Base-by-base conservation (phyloP, 2,888 invertebrate species). In the Lissonota sp. region DNA sequence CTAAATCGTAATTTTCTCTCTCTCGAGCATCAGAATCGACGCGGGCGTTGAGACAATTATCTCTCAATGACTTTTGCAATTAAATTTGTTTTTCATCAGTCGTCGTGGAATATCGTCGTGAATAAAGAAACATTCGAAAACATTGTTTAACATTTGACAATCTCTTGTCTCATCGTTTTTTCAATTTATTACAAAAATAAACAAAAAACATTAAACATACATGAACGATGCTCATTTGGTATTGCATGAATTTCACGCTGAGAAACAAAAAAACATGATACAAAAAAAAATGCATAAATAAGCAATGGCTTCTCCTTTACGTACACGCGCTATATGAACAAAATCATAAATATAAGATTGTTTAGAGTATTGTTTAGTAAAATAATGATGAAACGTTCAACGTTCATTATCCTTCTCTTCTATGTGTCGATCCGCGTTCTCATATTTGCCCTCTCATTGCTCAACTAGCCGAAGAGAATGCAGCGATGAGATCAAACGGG, bases 221-320 rank as follows among this genome's bases (percentile, higher is more conserved):
- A 75, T 62, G 26, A 87, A 86, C 84, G 80, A 85, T 69, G 71
- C 85, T 86, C 85, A 77, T 84, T 72, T 80, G 40, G 74, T 76
- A 72, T 58, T 67, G 57, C 44, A 75, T 39, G 46, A 57, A 46
- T 64, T 42, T 51, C 16, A 14, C 6, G 12, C 16, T 37, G 51
- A 76, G 16, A 71, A n/a, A 44, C 12, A 63, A 46, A 0, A 64
- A 26, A 76, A 63, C 39, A 63, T 78, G 71, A 66, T 77, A 79
- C 71, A 80, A 79, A 26, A 26, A 26, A 26, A 81, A 72, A 75
- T 64, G 60, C 80, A 88, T 87, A 88, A 88, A 88, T 88, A 87
- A 75, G 57, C 73, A 83, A 82, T 79, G 79, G 67, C 69, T 82
- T 49, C 58, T 16, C 78, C 72, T 71, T 72, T 6, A 75, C 40